Evolutionary conservation across 1,140 invertebrate genomes (phyloP).

Genomic region (Periplaneta americana): DNA sequence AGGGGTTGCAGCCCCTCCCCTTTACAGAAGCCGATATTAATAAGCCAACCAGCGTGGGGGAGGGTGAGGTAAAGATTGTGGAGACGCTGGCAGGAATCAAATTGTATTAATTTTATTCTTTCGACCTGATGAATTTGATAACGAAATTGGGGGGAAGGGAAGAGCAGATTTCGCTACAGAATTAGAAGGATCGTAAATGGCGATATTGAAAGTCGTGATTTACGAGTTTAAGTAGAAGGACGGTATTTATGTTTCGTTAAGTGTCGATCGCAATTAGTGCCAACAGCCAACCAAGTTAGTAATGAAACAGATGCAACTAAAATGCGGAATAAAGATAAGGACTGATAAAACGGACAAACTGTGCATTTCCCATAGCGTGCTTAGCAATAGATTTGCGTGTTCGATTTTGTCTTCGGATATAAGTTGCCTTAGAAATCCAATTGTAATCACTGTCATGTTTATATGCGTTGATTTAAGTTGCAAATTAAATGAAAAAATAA

Average conservation of each 20-base stretch:
- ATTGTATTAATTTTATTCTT: neutral
- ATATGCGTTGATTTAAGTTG: too few relatives aligned
- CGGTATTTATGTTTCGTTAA: neutral
- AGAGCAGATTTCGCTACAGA: neutral
- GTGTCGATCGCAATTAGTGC: neutral
- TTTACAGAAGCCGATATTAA: neutral
- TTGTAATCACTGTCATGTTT: too few relatives aligned
- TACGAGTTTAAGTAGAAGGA: neutral
- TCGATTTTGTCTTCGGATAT: too few relatives aligned
- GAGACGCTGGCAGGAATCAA: neutral
- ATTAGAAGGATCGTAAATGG: neutral
- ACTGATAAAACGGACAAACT: neutral
- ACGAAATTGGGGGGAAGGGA: neutral
- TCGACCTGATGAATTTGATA: too few relatives aligned
- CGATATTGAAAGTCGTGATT: neutral
- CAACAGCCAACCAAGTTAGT: neutral
- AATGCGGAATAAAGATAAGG: neutral
- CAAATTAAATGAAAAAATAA: too few relatives aligned
- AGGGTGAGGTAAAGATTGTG: neutral
- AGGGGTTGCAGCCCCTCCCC: neutral
- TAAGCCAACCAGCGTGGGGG: too few relatives aligned
- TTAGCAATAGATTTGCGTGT: neutral
- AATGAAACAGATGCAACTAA: neutral
- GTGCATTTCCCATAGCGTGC: neutral
- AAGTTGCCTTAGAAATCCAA: too few relatives aligned